Base-by-base conservation (phyloP, 2,113 vertebrate species). In the Microcebus griseorufus region DNA sequence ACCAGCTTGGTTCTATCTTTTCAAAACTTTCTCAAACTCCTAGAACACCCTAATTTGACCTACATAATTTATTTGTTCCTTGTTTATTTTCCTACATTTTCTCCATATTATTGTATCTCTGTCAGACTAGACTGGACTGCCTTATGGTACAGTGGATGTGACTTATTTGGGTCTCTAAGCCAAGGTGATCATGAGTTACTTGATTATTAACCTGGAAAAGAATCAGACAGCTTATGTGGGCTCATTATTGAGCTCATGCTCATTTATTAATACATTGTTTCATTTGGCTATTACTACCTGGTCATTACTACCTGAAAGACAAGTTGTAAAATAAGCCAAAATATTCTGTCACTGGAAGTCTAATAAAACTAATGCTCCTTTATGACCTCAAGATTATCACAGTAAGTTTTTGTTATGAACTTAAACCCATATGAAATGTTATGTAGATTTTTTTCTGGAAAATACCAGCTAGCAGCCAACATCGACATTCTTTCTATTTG, bases 141-240 rank as follows among this genome's bases (percentile, higher is more conserved):
- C 51, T 73, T 45, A 62, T 88, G 65, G 75, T 72, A 1, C 22
- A 60, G 45, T 25, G 32, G 12, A 48, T 86, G 22, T 89, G 75
- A 91, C 42, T 90, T 95, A 79, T 84, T 94, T 95, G 62, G 9
- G 58, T 85, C 29, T 34, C 53, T 76, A 34, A 48, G 88, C 9
- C 51, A 82, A 60, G 67, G 67, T 69, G 73, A 78, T 60, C 48
- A 82, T 23, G 45, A 90, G n/a, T 84, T 69, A 84, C 78, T 96
- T 94, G 58, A 96, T 80, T 72, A 88, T 85, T 94, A 94, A 67
- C 34, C 32, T 76, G 65, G 64, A 76, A 48, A 90, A 96, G 20
- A 92, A 84, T 94, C 69, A 90, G 72, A 80, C 62, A 80, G 60
- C 29, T 45, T 91, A 60, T 82, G 53, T 92, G 72, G 93, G 45